phyloP scores from a whole-genome alignment of 2,797 vertebrate genomes.

The Hafferia zeledoni region DNA sequence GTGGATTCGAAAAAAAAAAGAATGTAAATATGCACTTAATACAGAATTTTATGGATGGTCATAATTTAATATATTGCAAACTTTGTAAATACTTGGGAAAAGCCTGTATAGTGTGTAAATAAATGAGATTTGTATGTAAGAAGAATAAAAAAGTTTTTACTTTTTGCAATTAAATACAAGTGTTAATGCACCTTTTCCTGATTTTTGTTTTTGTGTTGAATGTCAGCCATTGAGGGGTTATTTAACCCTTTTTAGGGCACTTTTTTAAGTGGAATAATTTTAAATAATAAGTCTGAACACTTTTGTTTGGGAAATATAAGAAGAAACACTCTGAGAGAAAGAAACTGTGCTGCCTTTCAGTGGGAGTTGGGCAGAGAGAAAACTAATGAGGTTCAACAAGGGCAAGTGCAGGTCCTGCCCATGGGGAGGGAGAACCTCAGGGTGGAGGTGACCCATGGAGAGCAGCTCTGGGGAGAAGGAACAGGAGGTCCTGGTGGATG shows the following conservation, averaged over 20 bases:
- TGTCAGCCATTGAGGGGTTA: background rate
- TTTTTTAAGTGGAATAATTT: background rate
- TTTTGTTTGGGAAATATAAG: background rate
- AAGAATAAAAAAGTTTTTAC: constrained; percentile 66
- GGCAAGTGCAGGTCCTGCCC: background rate
- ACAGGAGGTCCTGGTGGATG: too few relatives aligned
- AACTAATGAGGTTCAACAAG: background rate
- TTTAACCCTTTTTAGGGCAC: background rate
- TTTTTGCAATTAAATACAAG: constrained; percentile 71
- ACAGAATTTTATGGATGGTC: constrained; percentile 61
- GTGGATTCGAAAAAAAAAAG: background rate
- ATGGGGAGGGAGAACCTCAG: background rate
- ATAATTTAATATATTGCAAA: constrained; percentile 50
- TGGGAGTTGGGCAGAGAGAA: background rate
- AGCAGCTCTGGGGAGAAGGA: background rate
- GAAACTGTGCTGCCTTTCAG: background rate
- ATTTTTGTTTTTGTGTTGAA: background rate
- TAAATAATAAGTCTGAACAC: background rate
- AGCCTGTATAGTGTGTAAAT: constrained; percentile 67
- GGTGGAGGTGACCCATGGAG: background rate
- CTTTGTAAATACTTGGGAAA: constrained; percentile 57
- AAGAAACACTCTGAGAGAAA: background rate
- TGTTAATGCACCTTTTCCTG: constrained; percentile 45
- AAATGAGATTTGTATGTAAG: constrained; percentile 68
- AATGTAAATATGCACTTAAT: constrained; percentile 65